Base-by-base conservation (phyloP, 2,113 vertebrate species). In the Rhinopomastus cyanomelas region DNA sequence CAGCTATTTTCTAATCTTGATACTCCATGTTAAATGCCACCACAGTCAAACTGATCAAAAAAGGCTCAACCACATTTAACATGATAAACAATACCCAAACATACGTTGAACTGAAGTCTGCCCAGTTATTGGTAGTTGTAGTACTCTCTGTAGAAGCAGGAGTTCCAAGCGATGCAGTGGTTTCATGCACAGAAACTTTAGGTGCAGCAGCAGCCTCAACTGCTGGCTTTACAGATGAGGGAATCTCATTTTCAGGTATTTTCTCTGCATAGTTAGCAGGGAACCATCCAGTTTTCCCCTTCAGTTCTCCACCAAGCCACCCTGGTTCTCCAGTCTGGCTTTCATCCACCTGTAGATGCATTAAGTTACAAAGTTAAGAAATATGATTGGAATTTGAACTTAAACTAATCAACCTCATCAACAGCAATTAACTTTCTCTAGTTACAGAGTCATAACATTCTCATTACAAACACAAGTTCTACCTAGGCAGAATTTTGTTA, bases 71-170 rank as follows among this genome's bases (percentile, higher is more conserved):
- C 42, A 4, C 13, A 3, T 26, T 9, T 30, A 36, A 46, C 37
- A 30, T 13, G 20, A 62, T 20, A 65, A 49, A 32, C 61, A 39
- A 71, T 51, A 66, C 27, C 44, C 69, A 83, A 42, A 98, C 99
- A 76, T 96, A 99, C 99, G 98, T 99, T 93, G 99, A 99, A 96
- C 98, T 99, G 96, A 99, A 99, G 97, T 99, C 99, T 6, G 99
- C 99, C 99, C 99, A 99, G 97, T 99, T 99, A 88, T 98, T 99
- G 93, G 98, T 96, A 29, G 97, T 81, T 29, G 98, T 95, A 37
- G 98, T 96, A 49, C 69, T 55, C 74, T 98, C 97, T 5, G 97
- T 68, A 55, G 97, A 83, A 60, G 96, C 76, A 82, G 94, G 80
- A 32, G 95, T 57, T 34, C 67, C 90, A 59, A 89, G 36, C 9